phyloP scores from a whole-genome alignment of 1,140 invertebrate genomes.

The Ladona fulva region DNA sequence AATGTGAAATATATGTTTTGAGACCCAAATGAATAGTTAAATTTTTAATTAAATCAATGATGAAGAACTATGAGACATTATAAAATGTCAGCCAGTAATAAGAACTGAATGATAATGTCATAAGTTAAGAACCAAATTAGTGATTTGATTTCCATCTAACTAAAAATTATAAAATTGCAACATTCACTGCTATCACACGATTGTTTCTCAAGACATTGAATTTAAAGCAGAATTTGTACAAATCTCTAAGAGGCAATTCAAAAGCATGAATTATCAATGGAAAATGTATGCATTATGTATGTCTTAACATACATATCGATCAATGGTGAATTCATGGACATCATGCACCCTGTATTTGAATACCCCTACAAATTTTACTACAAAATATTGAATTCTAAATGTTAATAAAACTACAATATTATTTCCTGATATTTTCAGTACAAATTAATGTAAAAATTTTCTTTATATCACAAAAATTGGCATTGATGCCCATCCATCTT shows the following conservation, averaged over 20 bases:
- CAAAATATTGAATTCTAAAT: neutral
- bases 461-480: neutral
- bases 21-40: too few species aligned
- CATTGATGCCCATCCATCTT: neutral
- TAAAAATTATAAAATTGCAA: too few species aligned
- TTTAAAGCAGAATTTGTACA: neutral
- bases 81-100: too few species aligned
- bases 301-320: neutral
- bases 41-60: too few species aligned
- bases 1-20: too few species aligned
- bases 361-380: slow-evolving; percentile 10
- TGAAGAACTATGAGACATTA: too few species aligned
- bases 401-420: slow-evolving; percentile 4
- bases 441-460: slow-evolving; percentile 9
- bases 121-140: too few species aligned
- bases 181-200: too few species aligned
- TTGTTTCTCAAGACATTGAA: neutral
- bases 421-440: slow-evolving; percentile 7
- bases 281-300: neutral
- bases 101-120: neutral
- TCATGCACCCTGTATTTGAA: slow-evolving; percentile 1
- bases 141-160: too few species aligned
- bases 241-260: neutral
- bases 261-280: neutral
- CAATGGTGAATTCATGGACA: neutral